Evolutionary conservation across 2,113 vertebrate species (phyloP).

Genomic region (Mastomys natalensis): DNA sequence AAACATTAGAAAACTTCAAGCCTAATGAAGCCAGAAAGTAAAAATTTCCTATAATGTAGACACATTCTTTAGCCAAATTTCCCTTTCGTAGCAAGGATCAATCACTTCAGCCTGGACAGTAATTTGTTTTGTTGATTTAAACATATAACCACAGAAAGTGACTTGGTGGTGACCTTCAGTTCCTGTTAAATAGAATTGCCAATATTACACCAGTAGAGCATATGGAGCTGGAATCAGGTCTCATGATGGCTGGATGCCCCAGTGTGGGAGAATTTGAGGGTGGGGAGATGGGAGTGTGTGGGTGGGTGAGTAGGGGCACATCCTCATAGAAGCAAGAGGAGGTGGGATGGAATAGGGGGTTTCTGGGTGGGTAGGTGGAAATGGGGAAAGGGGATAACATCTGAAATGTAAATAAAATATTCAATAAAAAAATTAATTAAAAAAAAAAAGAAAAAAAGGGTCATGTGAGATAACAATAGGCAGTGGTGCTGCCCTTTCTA

Average conservation of each 20-base stretch:
- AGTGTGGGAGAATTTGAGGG: too few species aligned
- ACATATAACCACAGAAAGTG: neutral
- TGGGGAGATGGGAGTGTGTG: too few species aligned
- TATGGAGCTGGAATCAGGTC: neutral
- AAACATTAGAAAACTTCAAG: neutral
- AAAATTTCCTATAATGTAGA: neutral
- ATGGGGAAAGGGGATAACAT: too few species aligned
- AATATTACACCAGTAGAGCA: neutral
- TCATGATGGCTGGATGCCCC: too few species aligned
- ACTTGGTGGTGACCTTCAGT: neutral
- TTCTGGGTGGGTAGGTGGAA: too few species aligned
- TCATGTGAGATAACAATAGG: fast-evolving
- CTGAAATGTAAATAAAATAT: too few species aligned
- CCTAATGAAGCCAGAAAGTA: neutral
- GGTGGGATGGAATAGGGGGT: too few species aligned
- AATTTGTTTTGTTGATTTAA: neutral
- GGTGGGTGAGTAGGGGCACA: too few species aligned
- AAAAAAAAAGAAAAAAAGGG: too few species aligned
- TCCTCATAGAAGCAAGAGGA: too few species aligned
- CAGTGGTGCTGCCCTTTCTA: neutral
- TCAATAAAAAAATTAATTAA: too few species aligned
- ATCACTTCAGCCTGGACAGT: neutral
- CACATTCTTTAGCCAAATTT: neutral
- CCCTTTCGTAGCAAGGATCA: neutral
- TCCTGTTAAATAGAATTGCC: neutral